A percentile compares a stretch with the other conserved stretches of the same genome.
Evolutionary conservation across 1,140 invertebrate genomes (phyloP).

Genomic region (Zaprionus nigranus): DNA sequence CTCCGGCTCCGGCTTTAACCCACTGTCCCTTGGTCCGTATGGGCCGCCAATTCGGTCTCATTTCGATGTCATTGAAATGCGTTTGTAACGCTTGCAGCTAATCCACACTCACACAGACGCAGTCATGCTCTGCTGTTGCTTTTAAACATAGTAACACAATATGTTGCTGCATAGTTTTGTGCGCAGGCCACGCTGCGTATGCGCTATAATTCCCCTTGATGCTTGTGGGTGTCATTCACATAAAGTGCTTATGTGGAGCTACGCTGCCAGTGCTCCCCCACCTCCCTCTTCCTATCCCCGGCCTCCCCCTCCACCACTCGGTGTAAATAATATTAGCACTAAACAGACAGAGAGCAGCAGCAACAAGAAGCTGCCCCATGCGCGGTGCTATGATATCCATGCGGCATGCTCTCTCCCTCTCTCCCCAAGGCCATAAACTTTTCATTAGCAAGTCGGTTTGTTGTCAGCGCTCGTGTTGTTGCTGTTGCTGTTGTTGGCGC

Average conservation of each 20-base stretch:
- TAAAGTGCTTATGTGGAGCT: conserved; percentile 76
- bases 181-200: conserved; percentile 45
- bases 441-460: conserved; percentile 78
- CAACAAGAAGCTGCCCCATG: conserved; percentile 1
- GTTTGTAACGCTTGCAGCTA: background rate
- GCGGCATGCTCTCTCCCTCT: background rate
- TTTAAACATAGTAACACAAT: conserved; percentile 67
- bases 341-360: conserved; percentile 40
- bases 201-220: conserved; percentile 75
- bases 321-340: conserved; percentile 81
- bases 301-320: background rate
- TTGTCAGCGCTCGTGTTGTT: conserved; percentile 21
- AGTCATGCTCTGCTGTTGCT: conserved; percentile 43
- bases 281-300: background rate
- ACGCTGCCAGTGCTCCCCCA: conserved; percentile 22
- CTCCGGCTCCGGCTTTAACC: background rate
- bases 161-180: conserved; percentile 64
- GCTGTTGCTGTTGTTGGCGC: conserved; percentile 22
- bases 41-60: background rate
- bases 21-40: background rate
- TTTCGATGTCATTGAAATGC: conserved; percentile 1
- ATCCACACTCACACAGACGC: conserved; percentile 32
- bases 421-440: conserved; percentile 73
- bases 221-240: conserved; percentile 74
- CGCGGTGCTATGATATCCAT: background rate